Conservation (phyloP, 2,113 vertebrate genomes). For the Neogobius melanostomus region DNA sequence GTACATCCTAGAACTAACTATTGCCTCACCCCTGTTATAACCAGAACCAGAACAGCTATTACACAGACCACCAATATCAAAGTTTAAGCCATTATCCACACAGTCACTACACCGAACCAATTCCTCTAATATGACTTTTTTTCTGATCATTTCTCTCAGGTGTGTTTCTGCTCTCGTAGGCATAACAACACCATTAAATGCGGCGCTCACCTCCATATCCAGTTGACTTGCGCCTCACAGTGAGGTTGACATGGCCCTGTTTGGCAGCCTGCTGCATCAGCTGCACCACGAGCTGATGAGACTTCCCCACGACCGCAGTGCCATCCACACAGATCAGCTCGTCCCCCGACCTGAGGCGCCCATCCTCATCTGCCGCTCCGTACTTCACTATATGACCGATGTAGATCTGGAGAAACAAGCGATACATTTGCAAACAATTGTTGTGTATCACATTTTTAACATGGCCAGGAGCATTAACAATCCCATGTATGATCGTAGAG, state of each 20-base stretch:
- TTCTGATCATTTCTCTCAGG: background rate
- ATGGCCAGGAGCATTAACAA: no score
- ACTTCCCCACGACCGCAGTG: conserved; percentile 96
- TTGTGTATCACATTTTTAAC: background rate
- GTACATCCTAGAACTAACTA: no score
- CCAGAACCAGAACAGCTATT: no score
- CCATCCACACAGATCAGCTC: conserved; percentile 98
- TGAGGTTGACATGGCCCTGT: conserved; percentile 96
- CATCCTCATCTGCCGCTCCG: conserved; percentile 94
- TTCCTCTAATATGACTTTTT: no score
- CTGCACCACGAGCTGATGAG: conserved; percentile 98
- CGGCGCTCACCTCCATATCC: conserved; percentile 83
- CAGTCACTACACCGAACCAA: no score
- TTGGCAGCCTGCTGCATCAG: conserved; percentile 99
- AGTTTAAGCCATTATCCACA: no score
- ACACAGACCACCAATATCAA: no score
- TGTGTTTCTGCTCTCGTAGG: background rate
- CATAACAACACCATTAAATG: background rate
- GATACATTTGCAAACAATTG: background rate
- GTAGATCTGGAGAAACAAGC: conserved; percentile 82
- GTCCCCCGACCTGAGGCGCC: conserved; percentile 94
- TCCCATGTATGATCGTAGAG: no score
- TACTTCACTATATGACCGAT: conserved; percentile 96
- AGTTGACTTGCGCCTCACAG: conserved; percentile 89
- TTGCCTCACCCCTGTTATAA: no score